phyloP scores from a whole-genome alignment of 2,797 vertebrate species.

The Galagoides demidoff region DNA sequence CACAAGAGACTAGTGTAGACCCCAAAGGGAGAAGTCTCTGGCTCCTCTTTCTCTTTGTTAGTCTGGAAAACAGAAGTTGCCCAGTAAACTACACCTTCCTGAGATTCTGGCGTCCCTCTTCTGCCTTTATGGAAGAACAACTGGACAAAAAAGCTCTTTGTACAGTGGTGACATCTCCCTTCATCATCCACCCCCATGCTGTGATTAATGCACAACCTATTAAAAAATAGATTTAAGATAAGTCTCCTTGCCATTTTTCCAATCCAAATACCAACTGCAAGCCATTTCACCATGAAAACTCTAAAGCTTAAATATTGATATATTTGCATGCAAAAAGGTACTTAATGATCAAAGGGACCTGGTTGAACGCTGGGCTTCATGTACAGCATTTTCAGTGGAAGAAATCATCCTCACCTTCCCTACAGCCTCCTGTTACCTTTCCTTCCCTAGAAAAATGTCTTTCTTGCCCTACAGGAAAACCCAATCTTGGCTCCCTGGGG shows the following conservation, averaged over 20 bases:
- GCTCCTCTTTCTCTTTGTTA: neutral
- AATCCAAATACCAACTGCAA: neutral
- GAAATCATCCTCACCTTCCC: neutral
- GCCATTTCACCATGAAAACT: neutral
- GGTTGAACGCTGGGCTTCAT: neutral
- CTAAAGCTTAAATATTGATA: neutral
- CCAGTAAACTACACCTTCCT: neutral
- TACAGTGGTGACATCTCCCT: neutral
- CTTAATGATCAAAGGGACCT: neutral
- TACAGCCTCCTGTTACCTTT: neutral
- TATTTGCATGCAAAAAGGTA: conserved; percentile 14
- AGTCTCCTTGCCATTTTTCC: neutral
- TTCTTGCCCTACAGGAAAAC: conserved; percentile 70
- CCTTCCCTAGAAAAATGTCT: conserved; percentile 54
- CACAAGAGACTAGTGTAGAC: neutral
- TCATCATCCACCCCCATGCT: neutral
- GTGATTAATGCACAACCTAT: neutral
- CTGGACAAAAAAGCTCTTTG: neutral
- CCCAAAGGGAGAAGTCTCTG: neutral
- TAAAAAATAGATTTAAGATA: conserved; percentile 20
- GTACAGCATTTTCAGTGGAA: neutral
- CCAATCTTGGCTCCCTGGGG: conserved; percentile 55
- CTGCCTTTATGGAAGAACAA: neutral
- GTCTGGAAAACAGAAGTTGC: neutral
- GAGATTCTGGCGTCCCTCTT: neutral